Evolutionary conservation across 2,888 invertebrate species (phyloP).

Genomic region (Drosophila robusta): DNA sequence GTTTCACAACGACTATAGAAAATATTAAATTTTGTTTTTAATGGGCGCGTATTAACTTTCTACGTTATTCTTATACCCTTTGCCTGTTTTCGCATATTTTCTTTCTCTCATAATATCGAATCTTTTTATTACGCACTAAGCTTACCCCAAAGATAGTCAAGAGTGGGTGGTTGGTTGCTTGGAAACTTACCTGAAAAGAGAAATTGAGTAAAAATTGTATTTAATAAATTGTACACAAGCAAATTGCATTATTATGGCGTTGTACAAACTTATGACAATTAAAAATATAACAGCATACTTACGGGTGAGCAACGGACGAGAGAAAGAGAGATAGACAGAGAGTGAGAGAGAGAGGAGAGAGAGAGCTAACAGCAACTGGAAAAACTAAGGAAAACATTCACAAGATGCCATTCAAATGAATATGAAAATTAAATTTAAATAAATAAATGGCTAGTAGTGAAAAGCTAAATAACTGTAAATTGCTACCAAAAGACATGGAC

Average conservation of each 20-base stretch:
- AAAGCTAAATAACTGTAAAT: slow-evolving; percentile 38
- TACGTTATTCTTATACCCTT: neutral
- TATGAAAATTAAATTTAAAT: slow-evolving; percentile 19
- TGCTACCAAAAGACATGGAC: slow-evolving; percentile 18
- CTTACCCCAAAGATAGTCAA: slow-evolving; percentile 27
- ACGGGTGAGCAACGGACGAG: neutral
- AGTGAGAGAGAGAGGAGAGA: too few species aligned
- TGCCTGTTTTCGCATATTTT: neutral
- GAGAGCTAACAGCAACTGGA: slow-evolving; percentile 4
- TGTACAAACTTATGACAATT: slow-evolving; percentile 14
- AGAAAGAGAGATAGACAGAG: neutral
- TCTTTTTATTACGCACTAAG: slow-evolving; percentile 7
- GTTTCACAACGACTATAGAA: neutral
- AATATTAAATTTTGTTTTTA: neutral
- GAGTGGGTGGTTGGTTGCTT: neutral
- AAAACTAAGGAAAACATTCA: slow-evolving; percentile 17
- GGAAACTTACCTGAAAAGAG: slow-evolving; percentile 41
- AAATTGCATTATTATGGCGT: slow-evolving; percentile 8
- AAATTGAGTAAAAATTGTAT: slow-evolving; percentile 15
- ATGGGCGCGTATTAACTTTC: neutral
- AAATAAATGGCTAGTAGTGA: slow-evolving; percentile 38
- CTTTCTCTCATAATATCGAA: neutral
- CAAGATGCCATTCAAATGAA: slow-evolving; percentile 17
- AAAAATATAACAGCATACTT: slow-evolving; percentile 11
- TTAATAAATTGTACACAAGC: slow-evolving; percentile 12